These are phyloP conservation scores for Cordilura impudica DNA, from an alignment of 2,888 invertebrate genomes.

Conservation along the genomic window DNA sequence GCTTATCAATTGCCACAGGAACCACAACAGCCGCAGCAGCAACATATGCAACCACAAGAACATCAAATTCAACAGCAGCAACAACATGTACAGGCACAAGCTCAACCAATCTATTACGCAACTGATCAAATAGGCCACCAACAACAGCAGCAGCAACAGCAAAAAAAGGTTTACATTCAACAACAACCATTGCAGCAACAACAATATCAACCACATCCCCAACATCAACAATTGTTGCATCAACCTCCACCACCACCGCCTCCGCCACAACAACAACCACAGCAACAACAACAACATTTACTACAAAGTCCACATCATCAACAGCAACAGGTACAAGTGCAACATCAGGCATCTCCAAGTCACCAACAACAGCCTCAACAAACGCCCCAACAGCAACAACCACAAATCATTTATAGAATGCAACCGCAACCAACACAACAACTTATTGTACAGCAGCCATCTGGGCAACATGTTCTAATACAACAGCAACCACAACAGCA, in stretches of 20 bases:
- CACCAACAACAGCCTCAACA: slow-evolving; percentile 59
- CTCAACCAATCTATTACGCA: slow-evolving; percentile 72
- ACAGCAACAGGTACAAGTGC: slow-evolving; percentile 67
- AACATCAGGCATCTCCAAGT: slow-evolving; percentile 54
- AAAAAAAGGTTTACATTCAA: slow-evolving; percentile 63
- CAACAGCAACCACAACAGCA: slow-evolving; percentile 75
- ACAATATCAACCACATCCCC: slow-evolving; percentile 62
- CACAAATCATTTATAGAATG: slow-evolving; percentile 72
- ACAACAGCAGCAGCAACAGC: slow-evolving; percentile 70
- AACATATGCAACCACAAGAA: slow-evolving; percentile 68
- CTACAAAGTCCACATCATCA: slow-evolving; percentile 71
- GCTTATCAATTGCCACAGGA: slow-evolving; percentile 65
- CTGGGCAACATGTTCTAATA: slow-evolving; percentile 74
- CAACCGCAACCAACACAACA: slow-evolving; percentile 65
- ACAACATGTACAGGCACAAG: slow-evolving; percentile 68
- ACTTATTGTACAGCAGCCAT: slow-evolving; percentile 72
- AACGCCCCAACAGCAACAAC: slow-evolving; percentile 67
- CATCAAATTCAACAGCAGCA: slow-evolving; percentile 69
- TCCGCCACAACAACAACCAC: slow-evolving; percentile 68
- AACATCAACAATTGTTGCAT: slow-evolving; percentile 62
- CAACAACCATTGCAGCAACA: slow-evolving; percentile 66
- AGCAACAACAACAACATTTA: slow-evolving; percentile 68
- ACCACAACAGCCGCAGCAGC: slow-evolving; percentile 66
- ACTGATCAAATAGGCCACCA: slow-evolving; percentile 73
- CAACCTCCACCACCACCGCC: slow-evolving; percentile 61